Percentiles rank a stretch among this genome's conserved stretches.
Evolutionary conservation across 1,140 invertebrate genomes (phyloP).

Genomic region (Drosophila nannoptera): DNA sequence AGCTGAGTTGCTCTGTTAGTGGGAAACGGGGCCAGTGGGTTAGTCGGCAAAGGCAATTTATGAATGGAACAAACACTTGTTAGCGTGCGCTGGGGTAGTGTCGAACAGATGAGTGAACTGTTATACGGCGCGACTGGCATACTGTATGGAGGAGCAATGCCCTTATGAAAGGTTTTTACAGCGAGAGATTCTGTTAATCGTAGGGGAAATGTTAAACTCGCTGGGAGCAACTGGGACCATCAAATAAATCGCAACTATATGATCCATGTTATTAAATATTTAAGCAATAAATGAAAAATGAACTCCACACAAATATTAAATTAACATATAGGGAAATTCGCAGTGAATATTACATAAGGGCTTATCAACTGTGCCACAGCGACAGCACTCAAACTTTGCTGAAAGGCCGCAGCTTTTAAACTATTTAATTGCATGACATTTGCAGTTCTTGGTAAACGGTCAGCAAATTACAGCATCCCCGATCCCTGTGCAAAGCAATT

Average conservation of each 20-base stretch:
- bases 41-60: slow-evolving; percentile 54
- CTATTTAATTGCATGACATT: slow-evolving; percentile 5
- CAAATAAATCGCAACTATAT: no score
- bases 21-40: slow-evolving; percentile 40
- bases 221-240: no score
- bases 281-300: no score
- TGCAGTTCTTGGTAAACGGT: neutral
- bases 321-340: no score
- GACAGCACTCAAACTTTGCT: neutral
- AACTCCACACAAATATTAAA: no score
- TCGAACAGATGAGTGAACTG: slow-evolving; percentile 16
- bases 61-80: slow-evolving; percentile 76
- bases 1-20: slow-evolving; percentile 8
- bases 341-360: no score
- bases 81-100: slow-evolving; percentile 58
- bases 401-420: neutral
- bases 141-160: slow-evolving; percentile 9
- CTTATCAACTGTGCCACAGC: no score
- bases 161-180: neutral
- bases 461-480: no score
- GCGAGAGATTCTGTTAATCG: neutral
- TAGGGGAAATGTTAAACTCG: neutral
- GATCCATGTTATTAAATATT: no score
- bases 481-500: neutral
- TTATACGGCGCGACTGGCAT: slow-evolving; percentile 23